These are phyloP conservation scores for Napeogenes sylphis DNA, from an alignment of 2,888 invertebrate genomes.

Conservation along the genomic window DNA sequence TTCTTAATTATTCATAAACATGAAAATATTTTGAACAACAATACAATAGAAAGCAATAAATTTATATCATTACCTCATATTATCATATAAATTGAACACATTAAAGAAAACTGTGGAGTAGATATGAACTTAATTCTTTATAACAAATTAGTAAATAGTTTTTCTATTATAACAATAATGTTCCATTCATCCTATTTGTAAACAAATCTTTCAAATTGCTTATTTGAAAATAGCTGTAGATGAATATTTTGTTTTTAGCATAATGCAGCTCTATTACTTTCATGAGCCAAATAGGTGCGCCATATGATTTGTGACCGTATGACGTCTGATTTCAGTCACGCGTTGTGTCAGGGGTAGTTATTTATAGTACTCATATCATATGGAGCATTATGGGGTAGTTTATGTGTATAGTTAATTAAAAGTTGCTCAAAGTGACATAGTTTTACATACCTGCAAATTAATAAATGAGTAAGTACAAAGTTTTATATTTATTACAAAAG, in stretches of 20 bases:
- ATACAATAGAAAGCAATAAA: no score
- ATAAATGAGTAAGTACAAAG: no score
- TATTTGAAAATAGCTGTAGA: no score
- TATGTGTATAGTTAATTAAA: conserved; percentile 33
- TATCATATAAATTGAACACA: conserved; percentile 71
- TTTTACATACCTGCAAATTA: neutral
- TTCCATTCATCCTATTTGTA: no score
- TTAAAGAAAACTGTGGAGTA: conserved; percentile 42
- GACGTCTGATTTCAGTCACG: conserved; percentile 70
- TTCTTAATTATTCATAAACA: no score
- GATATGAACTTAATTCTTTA: conserved; percentile 3
- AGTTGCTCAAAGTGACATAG: conserved; percentile 16
- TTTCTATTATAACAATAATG: no score
- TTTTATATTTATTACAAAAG: no score
- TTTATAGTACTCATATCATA: conserved; percentile 52
- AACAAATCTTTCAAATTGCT: no score
- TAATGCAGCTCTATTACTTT: conserved; percentile 30
- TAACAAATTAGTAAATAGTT: no score
- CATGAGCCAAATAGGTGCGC: conserved; percentile 40
- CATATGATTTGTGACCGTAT: conserved; percentile 64
- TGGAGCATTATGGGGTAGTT: conserved; percentile 35
- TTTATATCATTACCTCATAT: conserved; percentile 59
- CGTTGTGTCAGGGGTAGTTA: conserved; percentile 59
- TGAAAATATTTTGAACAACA: no score
- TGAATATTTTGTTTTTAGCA: no score